Evolutionary conservation across 2,113 vertebrate genomes (phyloP).

Genomic region (Nothocercus julius): DNA sequence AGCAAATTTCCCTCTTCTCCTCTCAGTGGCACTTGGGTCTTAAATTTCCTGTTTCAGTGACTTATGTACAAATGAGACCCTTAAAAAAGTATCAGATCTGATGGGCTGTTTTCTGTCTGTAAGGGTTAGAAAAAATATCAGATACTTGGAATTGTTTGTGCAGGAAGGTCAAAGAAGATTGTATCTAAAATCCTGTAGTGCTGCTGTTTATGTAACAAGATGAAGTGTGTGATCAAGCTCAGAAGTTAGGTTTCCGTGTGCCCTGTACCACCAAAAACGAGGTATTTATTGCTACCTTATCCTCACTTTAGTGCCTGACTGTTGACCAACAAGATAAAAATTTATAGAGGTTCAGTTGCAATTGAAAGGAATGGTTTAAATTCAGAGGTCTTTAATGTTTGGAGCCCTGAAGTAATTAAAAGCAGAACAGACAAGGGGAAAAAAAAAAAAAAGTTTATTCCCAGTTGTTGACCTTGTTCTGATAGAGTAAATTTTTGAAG

Average conservation of each 20-base stretch:
- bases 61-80: not conserved
- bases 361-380: not conserved
- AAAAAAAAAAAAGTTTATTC: not conserved
- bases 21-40: not conserved
- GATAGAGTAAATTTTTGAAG: not conserved
- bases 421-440: not conserved
- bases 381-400: not conserved
- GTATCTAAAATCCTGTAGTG: not conserved
- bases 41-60: not conserved
- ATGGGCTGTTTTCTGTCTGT: conserved; percentile 29
- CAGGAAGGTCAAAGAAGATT: conserved; percentile 6
- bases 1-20: not conserved
- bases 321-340: not conserved
- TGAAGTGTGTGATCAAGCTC: not conserved
- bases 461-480: not conserved
- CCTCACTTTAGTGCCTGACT: not conserved
- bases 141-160: not conserved
- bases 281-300: not conserved
- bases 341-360: not conserved
- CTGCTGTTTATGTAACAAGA: not conserved
- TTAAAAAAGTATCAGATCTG: not conserved
- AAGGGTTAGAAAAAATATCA: not conserved
- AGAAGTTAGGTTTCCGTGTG: not conserved
- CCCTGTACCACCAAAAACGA: not conserved
- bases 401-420: not conserved